These are phyloP conservation scores for Erinaceus europaeus DNA, from an alignment of 2,113 vertebrate species.

Conservation along the genomic window DNA sequence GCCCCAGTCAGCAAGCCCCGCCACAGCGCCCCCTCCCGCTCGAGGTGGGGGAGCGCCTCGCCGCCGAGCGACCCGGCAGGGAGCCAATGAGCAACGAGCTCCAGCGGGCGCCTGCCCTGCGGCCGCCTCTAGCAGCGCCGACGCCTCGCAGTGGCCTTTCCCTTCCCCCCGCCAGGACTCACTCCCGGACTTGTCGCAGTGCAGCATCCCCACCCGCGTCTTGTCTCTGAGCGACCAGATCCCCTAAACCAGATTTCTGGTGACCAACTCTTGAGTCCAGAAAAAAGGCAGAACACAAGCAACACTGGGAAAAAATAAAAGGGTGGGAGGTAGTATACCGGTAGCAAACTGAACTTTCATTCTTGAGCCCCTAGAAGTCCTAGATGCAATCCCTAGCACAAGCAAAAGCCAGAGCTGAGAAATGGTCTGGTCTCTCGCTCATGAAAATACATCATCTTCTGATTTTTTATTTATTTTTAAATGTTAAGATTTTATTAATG, in stretches of 20 bases:
- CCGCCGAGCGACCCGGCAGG: not conserved
- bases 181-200: slow-evolving; percentile 75
- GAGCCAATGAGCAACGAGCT: slow-evolving; percentile 50
- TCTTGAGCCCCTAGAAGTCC: too few relatives aligned
- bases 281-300: not conserved
- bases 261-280: not conserved
- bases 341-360: too few relatives aligned
- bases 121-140: rapidly evolving
- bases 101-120: not conserved
- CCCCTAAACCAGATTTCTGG: rapidly evolving
- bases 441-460: too few relatives aligned
- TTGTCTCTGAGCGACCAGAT: slow-evolving; percentile 76
- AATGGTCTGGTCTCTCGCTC: too few relatives aligned
- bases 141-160: not conserved
- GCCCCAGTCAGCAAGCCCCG: not conserved
- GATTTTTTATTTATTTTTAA: too few relatives aligned
- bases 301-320: too few relatives aligned
- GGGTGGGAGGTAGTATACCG: too few relatives aligned
- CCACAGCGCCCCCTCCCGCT: not conserved
- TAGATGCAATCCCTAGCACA: too few relatives aligned
- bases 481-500: too few relatives aligned
- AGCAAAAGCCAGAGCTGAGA: too few relatives aligned
- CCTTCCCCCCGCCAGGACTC: not conserved
- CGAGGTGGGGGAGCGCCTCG: slow-evolving; percentile 55
- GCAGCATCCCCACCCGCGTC: slow-evolving; percentile 78